phyloP scores from a whole-genome alignment of 2,888 invertebrate genomes.

The Ernsta delagoae region DNA sequence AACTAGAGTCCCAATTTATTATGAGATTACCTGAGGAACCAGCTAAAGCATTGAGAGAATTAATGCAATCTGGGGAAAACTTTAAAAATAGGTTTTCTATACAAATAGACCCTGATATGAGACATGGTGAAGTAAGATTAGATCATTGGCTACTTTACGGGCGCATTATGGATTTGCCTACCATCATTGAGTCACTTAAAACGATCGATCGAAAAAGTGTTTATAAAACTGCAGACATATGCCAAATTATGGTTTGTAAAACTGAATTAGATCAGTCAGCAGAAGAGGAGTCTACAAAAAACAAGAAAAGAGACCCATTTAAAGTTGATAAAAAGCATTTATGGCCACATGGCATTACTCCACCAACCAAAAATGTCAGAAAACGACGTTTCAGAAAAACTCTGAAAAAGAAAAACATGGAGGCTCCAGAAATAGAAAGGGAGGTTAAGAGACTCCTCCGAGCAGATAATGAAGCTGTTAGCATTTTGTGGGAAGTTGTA shows the following conservation, averaged over 20 bases:
- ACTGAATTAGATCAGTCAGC: constrained; percentile 90
- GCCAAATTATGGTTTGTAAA: constrained; percentile 93
- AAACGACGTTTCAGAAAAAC: constrained; percentile 95
- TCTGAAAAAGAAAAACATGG: constrained; percentile 95
- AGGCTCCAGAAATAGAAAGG: constrained; percentile 97
- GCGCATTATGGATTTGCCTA: constrained; percentile 94
- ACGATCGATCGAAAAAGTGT: constrained; percentile 96
- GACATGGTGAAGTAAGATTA: constrained; percentile 92
- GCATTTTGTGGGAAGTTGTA: constrained; percentile 93
- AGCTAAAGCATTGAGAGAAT: constrained; percentile 87
- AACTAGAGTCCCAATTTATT: constrained; percentile 91
- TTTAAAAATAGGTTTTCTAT: constrained; percentile 92
- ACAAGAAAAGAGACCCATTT: constrained; percentile 90
- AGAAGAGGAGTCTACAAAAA: constrained; percentile 90
- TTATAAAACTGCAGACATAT: constrained; percentile 97
- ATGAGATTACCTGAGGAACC: constrained; percentile 91
- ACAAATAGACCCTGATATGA: constrained; percentile 92
- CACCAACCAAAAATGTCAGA: constrained; percentile 95
- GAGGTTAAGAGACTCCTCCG: constrained; percentile 95
- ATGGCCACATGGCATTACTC: constrained; percentile 96
- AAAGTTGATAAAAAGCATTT: constrained; percentile 93
- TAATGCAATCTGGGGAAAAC: constrained; percentile 87
- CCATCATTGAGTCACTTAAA: constrained; percentile 94
- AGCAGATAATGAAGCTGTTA: constrained; percentile 94
- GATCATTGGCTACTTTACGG: constrained; percentile 93